Evolutionary conservation across 2,888 invertebrate species (phyloP).

Genomic region (Hydriomena furcata): DNA sequence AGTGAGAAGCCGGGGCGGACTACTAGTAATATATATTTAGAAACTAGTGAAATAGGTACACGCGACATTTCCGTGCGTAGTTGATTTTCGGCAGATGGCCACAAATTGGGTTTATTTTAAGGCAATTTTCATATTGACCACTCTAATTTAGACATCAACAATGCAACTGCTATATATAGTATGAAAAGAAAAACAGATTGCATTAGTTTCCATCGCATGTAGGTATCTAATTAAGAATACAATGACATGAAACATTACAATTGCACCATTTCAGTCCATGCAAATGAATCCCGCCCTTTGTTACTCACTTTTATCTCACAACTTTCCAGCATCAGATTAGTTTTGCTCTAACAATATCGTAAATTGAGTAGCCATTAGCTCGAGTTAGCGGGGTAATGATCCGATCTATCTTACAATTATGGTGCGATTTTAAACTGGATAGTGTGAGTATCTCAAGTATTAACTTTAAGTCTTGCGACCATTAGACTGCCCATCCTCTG

Average conservation of each 20-base stretch:
- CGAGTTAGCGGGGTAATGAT: constrained; percentile 53
- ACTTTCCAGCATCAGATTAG: constrained; percentile 66
- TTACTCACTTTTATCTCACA: constrained; percentile 55
- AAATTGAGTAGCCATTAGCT: constrained; percentile 57
- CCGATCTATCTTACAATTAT: constrained; percentile 52
- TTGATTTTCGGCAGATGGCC: too few relatives aligned
- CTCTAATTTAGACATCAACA: too few relatives aligned
- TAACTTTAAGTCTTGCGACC: background rate
- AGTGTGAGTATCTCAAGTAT: too few relatives aligned
- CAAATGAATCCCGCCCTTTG: constrained; percentile 59
- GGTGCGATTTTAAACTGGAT: constrained; percentile 41
- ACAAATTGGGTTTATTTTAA: too few relatives aligned
- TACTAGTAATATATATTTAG: too few relatives aligned
- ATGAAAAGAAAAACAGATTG: background rate
- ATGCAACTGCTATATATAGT: too few relatives aligned
- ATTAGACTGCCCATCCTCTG: background rate
- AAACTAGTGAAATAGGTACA: too few relatives aligned
- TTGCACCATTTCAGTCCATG: constrained; percentile 53
- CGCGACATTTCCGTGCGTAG: too few relatives aligned
- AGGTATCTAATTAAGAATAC: constrained; percentile 16
- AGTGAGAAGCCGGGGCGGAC: too few relatives aligned
- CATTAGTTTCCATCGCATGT: background rate
- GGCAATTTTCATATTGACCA: too few relatives aligned
- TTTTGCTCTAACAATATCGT: constrained; percentile 64
- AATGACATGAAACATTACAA: constrained; percentile 47